phyloP scores from a whole-genome alignment of 2,113 vertebrate species.

The Seriola dumerili region DNA sequence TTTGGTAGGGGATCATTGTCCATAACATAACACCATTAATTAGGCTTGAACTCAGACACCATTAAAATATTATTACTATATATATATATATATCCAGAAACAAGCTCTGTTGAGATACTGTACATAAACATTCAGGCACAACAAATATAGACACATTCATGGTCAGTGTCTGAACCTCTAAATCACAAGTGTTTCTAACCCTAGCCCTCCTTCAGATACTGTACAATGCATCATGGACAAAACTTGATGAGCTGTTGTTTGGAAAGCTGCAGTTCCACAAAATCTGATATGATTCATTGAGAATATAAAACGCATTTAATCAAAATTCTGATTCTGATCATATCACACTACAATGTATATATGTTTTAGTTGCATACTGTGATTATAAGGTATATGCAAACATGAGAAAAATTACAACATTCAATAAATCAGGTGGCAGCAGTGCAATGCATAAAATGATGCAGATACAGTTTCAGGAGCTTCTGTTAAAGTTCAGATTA shows the following conservation, averaged over 20 bases:
- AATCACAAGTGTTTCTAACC: not conserved
- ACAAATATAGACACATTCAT: not conserved
- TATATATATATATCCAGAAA: not conserved
- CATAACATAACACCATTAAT: not conserved
- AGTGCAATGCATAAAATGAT: no score
- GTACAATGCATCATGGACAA: not conserved
- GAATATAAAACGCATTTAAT: not conserved
- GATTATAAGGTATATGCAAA: not conserved
- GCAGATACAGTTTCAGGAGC: no score
- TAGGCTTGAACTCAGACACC: not conserved
- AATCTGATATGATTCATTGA: not conserved
- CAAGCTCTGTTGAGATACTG: not conserved
- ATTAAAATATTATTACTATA: not conserved
- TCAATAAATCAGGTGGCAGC: no score
- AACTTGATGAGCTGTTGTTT: not conserved
- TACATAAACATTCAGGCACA: not conserved
- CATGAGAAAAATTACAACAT: no score
- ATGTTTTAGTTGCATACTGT: not conserved
- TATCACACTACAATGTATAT: not conserved
- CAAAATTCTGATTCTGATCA: not conserved
- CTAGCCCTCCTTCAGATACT: not conserved
- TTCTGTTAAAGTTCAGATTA: no score
- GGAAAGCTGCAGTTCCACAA: not conserved
- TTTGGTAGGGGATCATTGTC: conserved; percentile 9
- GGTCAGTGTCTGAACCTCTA: not conserved